Percentiles rank a stretch among this genome's conserved stretches.
Evolutionary conservation across 2,888 invertebrate species (phyloP).

Genomic region (Amblyteles armatorius): DNA sequence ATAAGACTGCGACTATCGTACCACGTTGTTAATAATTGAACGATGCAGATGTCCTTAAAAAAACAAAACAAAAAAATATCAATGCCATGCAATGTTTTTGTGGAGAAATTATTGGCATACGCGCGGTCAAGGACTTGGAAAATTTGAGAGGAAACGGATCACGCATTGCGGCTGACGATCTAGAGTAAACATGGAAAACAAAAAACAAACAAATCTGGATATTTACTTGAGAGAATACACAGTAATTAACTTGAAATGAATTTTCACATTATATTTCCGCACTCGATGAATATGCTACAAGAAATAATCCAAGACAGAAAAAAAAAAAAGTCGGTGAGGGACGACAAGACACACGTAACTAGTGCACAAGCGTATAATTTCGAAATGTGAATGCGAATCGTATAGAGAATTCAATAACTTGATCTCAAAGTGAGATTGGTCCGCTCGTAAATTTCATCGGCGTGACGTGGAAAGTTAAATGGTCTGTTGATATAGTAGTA

Average conservation of each 20-base stretch:
- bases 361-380: conserved; percentile 5
- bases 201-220: not conserved
- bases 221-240: not conserved
- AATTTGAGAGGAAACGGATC: conserved; percentile 65
- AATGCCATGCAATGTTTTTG: conserved; percentile 32
- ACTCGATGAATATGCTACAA: conserved; percentile 35
- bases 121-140: conserved; percentile 68
- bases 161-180: conserved; percentile 28
- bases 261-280: conserved; percentile 31
- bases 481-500: conserved; percentile 54
- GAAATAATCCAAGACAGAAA: conserved; percentile 31
- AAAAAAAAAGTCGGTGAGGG: conserved; percentile 12
- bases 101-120: conserved; percentile 53
- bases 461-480: conserved; percentile 29
- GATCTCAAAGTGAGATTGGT: conserved; percentile 12
- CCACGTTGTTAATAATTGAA: not conserved
- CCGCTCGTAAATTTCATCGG: conserved; percentile 43
- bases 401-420: conserved; percentile 34
- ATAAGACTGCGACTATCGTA: not conserved
- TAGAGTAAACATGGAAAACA: conserved; percentile 48
- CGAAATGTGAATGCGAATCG: conserved; percentile 22
- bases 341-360: conserved; percentile 28
- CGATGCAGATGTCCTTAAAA: not conserved
- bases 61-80: conserved; percentile 29
- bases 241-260: conserved; percentile 26